Evolutionary conservation across 2,113 vertebrate species (phyloP).

Genomic region (Piaya cayana): DNA sequence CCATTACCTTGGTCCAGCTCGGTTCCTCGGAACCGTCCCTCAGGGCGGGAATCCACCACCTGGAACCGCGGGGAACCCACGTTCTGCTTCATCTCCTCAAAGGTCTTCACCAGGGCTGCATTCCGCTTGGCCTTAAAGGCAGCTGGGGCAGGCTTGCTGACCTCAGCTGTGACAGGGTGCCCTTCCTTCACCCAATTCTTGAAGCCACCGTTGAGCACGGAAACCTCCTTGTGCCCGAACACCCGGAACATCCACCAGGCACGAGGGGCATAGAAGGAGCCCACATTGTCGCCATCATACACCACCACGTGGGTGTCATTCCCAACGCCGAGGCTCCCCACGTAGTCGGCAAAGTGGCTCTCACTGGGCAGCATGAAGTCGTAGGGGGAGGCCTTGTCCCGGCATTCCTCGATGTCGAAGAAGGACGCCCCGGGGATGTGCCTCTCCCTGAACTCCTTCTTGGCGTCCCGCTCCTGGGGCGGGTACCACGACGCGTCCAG

Average conservation of each 20-base stretch:
- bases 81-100: slow-evolving; percentile 88
- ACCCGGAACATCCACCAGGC: slow-evolving; percentile 97
- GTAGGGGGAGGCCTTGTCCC: slow-evolving; percentile 78
- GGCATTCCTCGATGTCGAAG: slow-evolving; percentile 91
- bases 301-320: slow-evolving; percentile 90
- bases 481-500: slow-evolving; percentile 93
- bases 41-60: slow-evolving; percentile 87
- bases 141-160: slow-evolving; percentile 62
- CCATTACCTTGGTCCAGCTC: slow-evolving; percentile 87
- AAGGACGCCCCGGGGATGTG: slow-evolving; percentile 89
- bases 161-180: slow-evolving; percentile 76
- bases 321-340: slow-evolving; percentile 84
- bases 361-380: slow-evolving; percentile 89
- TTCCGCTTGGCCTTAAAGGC: slow-evolving; percentile 80
- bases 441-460: slow-evolving; percentile 81
- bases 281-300: slow-evolving; percentile 89
- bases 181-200: slow-evolving; percentile 88
- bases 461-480: slow-evolving; percentile 77
- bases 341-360: slow-evolving; percentile 81
- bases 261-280: slow-evolving; percentile 86
- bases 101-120: slow-evolving; percentile 83
- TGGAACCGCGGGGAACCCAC: slow-evolving; percentile 79
- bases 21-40: slow-evolving; percentile 84
- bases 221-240: slow-evolving; percentile 89
- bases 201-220: slow-evolving; percentile 90